Percentiles rank a stretch among this genome's conserved stretches.
Conservation (phyloP, 2,797 vertebrate species). For the Gallirallus australis region DNA sequence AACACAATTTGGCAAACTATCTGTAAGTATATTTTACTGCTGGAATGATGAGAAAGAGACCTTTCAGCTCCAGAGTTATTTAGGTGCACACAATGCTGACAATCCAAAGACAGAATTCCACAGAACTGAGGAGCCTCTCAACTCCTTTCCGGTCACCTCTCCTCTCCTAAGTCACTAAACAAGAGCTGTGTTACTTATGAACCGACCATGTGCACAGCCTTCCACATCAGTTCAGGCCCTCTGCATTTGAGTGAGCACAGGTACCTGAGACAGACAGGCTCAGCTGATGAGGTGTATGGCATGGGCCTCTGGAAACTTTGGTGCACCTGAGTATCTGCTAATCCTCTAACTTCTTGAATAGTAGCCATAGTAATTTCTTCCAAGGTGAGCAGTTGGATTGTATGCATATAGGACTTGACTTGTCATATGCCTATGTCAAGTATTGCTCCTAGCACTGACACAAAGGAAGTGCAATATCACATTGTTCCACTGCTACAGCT, state of each 20-base stretch:
- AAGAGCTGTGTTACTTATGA: not conserved
- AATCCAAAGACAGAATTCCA: not conserved
- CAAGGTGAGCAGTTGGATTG: not conserved
- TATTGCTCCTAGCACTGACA: not conserved
- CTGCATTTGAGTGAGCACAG: not conserved
- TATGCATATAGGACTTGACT: not conserved
- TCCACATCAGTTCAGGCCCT: not conserved
- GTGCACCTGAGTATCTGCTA: not conserved
- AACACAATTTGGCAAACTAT: conserved; percentile 99
- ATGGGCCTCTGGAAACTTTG: not conserved
- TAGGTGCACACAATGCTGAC: not conserved
- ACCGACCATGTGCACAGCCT: not conserved
- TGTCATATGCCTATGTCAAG: not conserved
- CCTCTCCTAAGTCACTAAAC: not conserved
- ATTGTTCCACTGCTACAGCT: not conserved
- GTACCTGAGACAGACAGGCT: not conserved
- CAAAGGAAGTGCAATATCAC: not conserved
- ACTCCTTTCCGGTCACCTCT: not conserved
- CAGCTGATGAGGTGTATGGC: not conserved
- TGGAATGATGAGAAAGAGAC: not conserved
- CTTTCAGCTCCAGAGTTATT: not conserved
- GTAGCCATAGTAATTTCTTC: not conserved
- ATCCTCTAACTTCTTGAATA: not conserved
- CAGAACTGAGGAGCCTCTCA: not conserved
- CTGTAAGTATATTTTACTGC: conserved; percentile 87